Base-by-base conservation (phyloP, 2,797 vertebrate genomes). In the Alectoris magna region DNA sequence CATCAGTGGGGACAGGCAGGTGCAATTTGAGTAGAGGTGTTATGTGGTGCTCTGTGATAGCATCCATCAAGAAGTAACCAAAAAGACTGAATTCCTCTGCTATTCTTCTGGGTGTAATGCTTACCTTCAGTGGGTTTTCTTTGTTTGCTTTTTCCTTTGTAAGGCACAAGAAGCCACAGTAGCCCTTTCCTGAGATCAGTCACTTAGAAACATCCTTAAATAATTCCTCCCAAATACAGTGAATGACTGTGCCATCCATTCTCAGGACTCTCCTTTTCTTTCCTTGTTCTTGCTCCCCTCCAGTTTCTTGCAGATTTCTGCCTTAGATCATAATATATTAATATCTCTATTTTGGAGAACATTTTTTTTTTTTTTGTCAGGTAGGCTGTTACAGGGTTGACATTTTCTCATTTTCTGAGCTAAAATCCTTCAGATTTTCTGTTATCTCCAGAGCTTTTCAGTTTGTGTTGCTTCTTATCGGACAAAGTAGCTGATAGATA, bases 311-410 rank as follows among this genome's bases (percentile, higher is more conserved):
- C 5, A 55, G 26, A 48, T 48, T 9, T 81, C 27, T 63, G 22
- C 21, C 41, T 41, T 17, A 68, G 5, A 41, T 87, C 82, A 72
- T 62, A 71, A 68, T 51, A 36, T 16, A 62, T 13, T 27, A 59
- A 51, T 38, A 34, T 34, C 6, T 34, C 27, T 23, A 41, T 60
- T 60, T 55, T 86, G 23, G n/a, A 66, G 36, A 63, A 41, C 15
- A 6, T 55, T 41, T 41, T 87, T 39, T 39, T 39, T 39, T 39
- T 39, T 16, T 43, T 91, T 95, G n/a, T 93, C 51, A 87, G 24
- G 91, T 87, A 94, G 34, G 27, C 29, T n/a, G 62, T 66, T 92
- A 72, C 91, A 51, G 82, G 53, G 43, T 69, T 86, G 53, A 44
- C 7, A 68, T 58, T 89, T 87, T 83, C 53, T 38, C 7, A 66